Base-by-base conservation (phyloP, 2,797 vertebrate species). In the Notolepis coatsorum region DNA sequence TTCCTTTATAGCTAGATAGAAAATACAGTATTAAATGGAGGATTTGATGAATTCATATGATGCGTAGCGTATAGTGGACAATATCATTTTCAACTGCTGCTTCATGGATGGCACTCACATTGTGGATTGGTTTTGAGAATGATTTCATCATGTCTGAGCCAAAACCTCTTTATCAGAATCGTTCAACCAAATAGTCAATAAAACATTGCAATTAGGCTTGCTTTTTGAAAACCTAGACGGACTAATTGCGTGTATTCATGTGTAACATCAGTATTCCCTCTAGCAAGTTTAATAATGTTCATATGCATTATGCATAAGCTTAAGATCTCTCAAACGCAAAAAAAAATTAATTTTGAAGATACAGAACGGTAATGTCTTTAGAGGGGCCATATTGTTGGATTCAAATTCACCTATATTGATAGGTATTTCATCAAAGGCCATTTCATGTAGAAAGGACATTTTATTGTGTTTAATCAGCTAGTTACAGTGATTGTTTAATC, bases 181-280 rank as follows among this genome's bases (percentile, higher is more conserved):
- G 77, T 80, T 87, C 81, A 87, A 86, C 75, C 46, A 85, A 81
- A 80, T 81, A 75, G 65, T 87, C 88, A 84, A 88, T 65, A 82
- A 79, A 52, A 30, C 24, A 18, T 46, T 65, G 73, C 59, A 86
- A 79, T 84, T 78, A 80, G 69, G 49, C 64, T 55, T 61, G 80
- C 75, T 71, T 70, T 79, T 67, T 78, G 71, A 86, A 85, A 82
- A 76, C 18, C 15, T 45, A 38, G 77, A 81, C 75, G 65, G 58
- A 50, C 45, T 89, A 80, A 91, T 89, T 84, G 8, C 64, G 78
- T 77, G 85, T 89, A 75, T 85, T 88, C 74, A 80, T 85, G 73
- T 68, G 76, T 81, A 81, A 91, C 79, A 0, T 69, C 66, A 17
- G 62, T 57, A 59, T 55, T 87, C 63, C 81, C 65, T 80, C 15